Conservation (phyloP, 2,797 vertebrate species). For the Pteronotus mesoamericanus region DNA sequence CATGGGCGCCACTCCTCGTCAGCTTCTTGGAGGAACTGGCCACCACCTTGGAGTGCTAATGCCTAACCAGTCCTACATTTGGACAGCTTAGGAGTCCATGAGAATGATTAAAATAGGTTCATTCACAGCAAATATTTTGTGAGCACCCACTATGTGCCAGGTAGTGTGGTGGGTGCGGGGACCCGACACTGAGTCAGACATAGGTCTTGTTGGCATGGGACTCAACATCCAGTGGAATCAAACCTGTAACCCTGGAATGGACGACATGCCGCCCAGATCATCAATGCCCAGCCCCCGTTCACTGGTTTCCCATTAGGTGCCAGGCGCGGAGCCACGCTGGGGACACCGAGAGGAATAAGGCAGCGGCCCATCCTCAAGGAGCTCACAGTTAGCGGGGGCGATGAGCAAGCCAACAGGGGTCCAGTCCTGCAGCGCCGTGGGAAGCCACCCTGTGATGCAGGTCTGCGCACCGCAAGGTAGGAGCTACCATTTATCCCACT, state of each 20-base stretch:
- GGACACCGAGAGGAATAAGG: not conserved
- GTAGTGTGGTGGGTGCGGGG: not conserved
- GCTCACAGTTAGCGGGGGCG: not conserved
- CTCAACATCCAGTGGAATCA: too few relatives aligned
- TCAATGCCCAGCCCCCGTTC: not conserved
- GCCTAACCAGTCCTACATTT: not conserved
- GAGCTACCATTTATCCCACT: not conserved
- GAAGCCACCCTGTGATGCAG: not conserved
- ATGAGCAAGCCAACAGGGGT: not conserved
- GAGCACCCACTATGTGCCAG: not conserved
- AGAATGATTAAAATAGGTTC: not conserved
- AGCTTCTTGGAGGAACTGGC: too few relatives aligned
- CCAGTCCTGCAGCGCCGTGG: accelerated
- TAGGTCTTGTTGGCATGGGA: not conserved
- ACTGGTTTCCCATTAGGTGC: not conserved
- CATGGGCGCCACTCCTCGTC: not conserved
- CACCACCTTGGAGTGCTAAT: not conserved
- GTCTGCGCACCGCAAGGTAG: not conserved
- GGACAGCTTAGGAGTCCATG: not conserved
- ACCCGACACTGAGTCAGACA: not conserved
- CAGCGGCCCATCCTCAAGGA: not conserved
- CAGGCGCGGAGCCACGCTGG: too few relatives aligned
- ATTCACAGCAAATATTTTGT: not conserved
- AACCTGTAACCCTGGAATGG: not conserved
- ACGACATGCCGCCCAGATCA: not conserved